phyloP scores from a whole-genome alignment of 2,888 invertebrate genomes.

The Tetanocera ferruginea region DNA sequence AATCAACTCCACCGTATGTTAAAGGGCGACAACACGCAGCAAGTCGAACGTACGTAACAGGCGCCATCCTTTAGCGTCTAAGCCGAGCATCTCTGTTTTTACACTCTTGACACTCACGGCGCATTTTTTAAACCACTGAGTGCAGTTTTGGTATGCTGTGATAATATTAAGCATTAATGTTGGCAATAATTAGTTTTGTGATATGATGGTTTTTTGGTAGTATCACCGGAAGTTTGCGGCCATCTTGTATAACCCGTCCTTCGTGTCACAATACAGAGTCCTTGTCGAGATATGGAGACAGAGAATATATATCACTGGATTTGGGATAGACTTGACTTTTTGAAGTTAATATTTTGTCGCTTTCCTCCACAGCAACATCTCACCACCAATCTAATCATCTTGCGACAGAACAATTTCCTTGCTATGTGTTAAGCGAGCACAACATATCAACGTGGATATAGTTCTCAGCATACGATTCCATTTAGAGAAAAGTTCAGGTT shows the following conservation, averaged over 20 bases:
- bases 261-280: background rate
- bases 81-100: conserved; percentile 30
- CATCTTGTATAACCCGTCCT: background rate
- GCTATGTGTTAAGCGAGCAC: no score
- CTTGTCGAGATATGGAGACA: background rate
- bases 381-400: no score
- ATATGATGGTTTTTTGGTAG: background rate
- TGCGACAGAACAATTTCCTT: no score
- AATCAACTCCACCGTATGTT: conserved; percentile 47
- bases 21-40: conserved; percentile 41
- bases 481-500: no score
- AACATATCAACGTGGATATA: no score
- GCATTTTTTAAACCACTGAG: background rate
- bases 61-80: conserved; percentile 42
- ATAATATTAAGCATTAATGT: no score
- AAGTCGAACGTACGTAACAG: conserved; percentile 22
- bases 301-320: background rate
- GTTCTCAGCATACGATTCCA: no score
- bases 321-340: no score
- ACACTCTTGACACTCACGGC: background rate
- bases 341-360: no score
- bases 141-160: background rate
- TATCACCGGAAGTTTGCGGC: no score
- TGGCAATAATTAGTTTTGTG: background rate
- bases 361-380: no score